Conservation (phyloP, 92 coral and sea anemone genomes). For the Phenganax stokvisi region DNA sequence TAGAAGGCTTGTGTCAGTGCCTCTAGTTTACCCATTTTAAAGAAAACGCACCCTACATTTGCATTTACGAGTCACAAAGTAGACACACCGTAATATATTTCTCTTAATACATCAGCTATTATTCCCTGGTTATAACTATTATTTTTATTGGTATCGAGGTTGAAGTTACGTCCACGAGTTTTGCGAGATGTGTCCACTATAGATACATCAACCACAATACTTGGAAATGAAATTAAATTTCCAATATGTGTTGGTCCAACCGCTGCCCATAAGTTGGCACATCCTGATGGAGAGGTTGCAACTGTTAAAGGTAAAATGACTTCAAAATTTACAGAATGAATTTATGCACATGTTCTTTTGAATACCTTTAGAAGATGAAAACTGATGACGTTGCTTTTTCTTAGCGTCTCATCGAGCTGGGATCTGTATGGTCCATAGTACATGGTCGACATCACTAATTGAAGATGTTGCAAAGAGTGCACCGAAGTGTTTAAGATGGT, state of each 20-base stretch:
- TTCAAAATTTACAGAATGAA: conserved; percentile 52
- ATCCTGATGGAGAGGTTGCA: conserved; percentile 64
- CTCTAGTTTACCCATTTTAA: too few species aligned
- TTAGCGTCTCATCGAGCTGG: conserved; percentile 47
- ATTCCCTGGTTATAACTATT: too few species aligned
- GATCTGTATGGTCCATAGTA: conserved; percentile 53
- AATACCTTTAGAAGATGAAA: neutral
- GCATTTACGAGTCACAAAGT: too few species aligned
- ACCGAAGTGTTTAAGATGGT: conserved; percentile 53
- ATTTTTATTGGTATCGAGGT: neutral
- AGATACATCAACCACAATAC: conserved; percentile 60
- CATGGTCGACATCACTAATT: conserved; percentile 37
- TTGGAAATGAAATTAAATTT: conserved; percentile 57
- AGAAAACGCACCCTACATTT: too few species aligned
- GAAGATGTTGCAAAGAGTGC: conserved; percentile 54
- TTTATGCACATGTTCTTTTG: conserved; percentile 45
- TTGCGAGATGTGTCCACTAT: conserved; percentile 56
- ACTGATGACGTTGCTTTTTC: neutral
- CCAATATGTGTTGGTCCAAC: conserved; percentile 64
- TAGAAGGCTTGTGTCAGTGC: too few species aligned
- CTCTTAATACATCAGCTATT: too few species aligned
- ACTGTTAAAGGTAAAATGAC: conserved; percentile 50
- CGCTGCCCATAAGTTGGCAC: conserved; percentile 48
- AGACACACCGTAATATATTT: too few species aligned
- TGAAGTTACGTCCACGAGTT: conserved; percentile 55